These are phyloP conservation scores for Phaonia tiefii DNA, from an alignment of 2,888 invertebrate genomes.

Conservation along the genomic window DNA sequence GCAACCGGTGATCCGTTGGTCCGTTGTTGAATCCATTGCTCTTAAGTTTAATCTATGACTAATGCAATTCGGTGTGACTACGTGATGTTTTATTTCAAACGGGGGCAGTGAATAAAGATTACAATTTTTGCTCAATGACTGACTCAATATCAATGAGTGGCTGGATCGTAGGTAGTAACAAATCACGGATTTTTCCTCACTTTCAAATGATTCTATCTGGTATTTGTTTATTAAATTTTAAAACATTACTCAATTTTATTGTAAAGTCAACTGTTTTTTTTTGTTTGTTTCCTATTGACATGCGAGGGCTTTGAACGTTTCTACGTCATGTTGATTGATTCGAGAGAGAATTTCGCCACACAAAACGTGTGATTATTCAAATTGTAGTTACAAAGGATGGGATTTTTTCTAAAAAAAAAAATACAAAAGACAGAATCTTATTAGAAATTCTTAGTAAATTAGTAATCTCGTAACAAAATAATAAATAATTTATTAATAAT, in stretches of 20 bases:
- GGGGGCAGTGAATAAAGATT: too few species aligned
- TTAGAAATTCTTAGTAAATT: background rate
- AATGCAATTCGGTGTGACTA: background rate
- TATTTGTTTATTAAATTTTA: too few species aligned
- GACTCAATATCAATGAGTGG: too few species aligned
- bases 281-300: background rate
- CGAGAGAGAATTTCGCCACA: background rate
- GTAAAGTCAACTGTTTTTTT: background rate
- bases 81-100: too few species aligned
- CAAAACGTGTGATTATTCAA: background rate
- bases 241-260: slow-evolving; percentile 6
- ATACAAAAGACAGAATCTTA: background rate
- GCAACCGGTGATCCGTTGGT: slow-evolving; percentile 69
- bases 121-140: too few species aligned
- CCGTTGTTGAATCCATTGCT: slow-evolving; percentile 66
- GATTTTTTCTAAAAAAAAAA: background rate
- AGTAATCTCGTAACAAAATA: background rate
- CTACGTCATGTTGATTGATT: background rate
- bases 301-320: background rate
- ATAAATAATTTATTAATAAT: too few species aligned
- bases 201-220: too few species aligned
- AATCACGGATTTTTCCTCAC: too few species aligned
- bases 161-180: too few species aligned
- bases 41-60: background rate
- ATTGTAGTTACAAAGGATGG: background rate